These are phyloP conservation scores for Lucilia cuprina DNA, from an alignment of 1,140 invertebrate species.

Conservation along the genomic window DNA sequence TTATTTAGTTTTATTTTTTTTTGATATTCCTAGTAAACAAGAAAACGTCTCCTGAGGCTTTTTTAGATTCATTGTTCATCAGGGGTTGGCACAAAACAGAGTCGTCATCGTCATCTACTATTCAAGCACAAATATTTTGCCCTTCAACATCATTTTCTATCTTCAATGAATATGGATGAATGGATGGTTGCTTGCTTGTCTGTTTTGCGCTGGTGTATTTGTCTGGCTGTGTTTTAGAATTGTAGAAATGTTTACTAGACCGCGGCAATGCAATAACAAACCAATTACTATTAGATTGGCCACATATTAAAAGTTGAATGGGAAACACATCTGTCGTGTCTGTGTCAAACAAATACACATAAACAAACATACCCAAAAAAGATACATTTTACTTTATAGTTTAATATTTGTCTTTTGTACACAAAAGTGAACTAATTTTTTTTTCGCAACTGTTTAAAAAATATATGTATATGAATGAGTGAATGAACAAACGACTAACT, in stretches of 20 bases:
- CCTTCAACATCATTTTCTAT: neutral
- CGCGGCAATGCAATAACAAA: slow-evolving; percentile 57
- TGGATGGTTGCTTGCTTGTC: neutral
- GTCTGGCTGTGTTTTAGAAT: neutral
- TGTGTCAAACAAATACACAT: neutral
- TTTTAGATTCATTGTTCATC: slow-evolving; percentile 7
- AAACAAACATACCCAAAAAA: slow-evolving; percentile 2
- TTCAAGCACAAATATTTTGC: neutral
- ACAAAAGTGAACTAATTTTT: slow-evolving; percentile 24
- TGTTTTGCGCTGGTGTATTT: neutral
- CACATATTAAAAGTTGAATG: slow-evolving; percentile 63
- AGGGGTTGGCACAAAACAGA: neutral
- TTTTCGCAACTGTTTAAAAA: slow-evolving; percentile 37
- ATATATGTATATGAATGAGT: neutral
- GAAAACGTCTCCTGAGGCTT: slow-evolving; percentile 49
- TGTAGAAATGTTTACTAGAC: slow-evolving; percentile 36
- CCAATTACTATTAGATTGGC: slow-evolving; percentile 63
- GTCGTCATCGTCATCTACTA: neutral
- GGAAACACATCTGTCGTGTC: slow-evolving; percentile 61
- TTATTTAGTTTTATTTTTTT: neutral
- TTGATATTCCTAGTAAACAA: slow-evolving; percentile 22
- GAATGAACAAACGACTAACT: too few relatives aligned
- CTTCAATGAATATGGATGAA: slow-evolving; percentile 1
- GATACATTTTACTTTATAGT: neutral
- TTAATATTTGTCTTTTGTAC: neutral